Evolutionary conservation across 2,797 vertebrate genomes (phyloP).

Genomic region (Enteromius fasciolatus): DNA sequence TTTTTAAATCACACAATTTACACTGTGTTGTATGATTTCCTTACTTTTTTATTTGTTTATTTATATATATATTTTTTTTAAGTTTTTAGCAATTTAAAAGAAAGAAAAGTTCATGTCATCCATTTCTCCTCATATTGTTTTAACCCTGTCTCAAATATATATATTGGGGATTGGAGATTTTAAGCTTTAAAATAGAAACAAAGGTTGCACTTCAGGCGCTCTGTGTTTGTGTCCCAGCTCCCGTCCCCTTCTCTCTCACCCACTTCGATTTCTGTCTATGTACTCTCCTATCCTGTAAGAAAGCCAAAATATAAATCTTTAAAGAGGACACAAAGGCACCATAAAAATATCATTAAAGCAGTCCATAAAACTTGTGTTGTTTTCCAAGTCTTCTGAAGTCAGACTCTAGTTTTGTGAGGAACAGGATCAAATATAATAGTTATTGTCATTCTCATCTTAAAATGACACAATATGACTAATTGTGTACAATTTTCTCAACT

Average conservation of each 20-base stretch:
- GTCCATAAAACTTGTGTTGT: neutral
- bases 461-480: neutral
- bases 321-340: neutral
- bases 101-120: neutral
- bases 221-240: neutral
- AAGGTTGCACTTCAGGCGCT: neutral
- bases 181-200: neutral
- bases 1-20: neutral
- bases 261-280: neutral
- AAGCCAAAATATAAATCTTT: neutral
- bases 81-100: neutral
- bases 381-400: slow-evolving; percentile 6
- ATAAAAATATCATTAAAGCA: neutral
- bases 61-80: neutral
- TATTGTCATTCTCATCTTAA: neutral
- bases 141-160: neutral
- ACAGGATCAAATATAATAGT: neutral
- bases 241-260: neutral
- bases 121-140: neutral
- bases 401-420: neutral
- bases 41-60: neutral
- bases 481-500: neutral
- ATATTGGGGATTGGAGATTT: neutral
- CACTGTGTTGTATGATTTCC: neutral
- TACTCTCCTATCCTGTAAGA: neutral